A percentile compares a stretch with the other conserved stretches of the same genome.
Conservation (phyloP, 2,797 vertebrate species). For the Thalassophryne amazonica region DNA sequence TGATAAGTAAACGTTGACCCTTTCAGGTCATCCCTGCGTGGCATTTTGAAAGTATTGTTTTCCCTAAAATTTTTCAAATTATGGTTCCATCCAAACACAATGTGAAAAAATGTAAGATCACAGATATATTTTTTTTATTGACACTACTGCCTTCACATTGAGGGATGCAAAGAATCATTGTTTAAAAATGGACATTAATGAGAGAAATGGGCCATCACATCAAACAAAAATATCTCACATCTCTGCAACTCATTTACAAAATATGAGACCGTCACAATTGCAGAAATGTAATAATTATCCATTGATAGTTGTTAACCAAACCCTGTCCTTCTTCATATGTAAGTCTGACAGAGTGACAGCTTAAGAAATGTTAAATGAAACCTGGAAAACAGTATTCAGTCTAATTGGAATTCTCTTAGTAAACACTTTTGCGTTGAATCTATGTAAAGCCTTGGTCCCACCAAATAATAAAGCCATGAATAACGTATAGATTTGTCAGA, state of each 20-base stretch:
- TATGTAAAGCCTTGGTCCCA: no score
- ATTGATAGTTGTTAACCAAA: constrained; percentile 37
- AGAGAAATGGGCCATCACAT: constrained; percentile 5
- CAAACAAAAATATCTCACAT: constrained; percentile 7
- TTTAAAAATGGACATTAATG: constrained; percentile 6
- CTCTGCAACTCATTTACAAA: constrained; percentile 31
- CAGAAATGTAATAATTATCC: constrained; percentile 36
- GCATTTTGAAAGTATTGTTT: constrained; percentile 3
- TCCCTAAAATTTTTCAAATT: background rate
- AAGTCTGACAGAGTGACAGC: constrained; percentile 13
- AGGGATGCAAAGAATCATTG: background rate
- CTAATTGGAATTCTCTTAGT: constrained; percentile 33
- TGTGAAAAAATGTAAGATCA: constrained; percentile 14
- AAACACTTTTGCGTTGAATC: constrained; percentile 41
- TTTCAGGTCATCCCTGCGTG: constrained; percentile 21
- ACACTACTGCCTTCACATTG: constrained; percentile 5
- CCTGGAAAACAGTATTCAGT: constrained; percentile 29
- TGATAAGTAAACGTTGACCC: constrained; percentile 54
- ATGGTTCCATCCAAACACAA: background rate
- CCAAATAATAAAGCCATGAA: no score
- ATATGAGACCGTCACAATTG: constrained; percentile 17
- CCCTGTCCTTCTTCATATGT: constrained; percentile 48
- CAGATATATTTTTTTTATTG: background rate
- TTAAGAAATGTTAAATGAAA: constrained; percentile 36
- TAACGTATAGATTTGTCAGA: no score